Conservation (phyloP, 2,113 vertebrate genomes). For the Poecile atricapillus region DNA sequence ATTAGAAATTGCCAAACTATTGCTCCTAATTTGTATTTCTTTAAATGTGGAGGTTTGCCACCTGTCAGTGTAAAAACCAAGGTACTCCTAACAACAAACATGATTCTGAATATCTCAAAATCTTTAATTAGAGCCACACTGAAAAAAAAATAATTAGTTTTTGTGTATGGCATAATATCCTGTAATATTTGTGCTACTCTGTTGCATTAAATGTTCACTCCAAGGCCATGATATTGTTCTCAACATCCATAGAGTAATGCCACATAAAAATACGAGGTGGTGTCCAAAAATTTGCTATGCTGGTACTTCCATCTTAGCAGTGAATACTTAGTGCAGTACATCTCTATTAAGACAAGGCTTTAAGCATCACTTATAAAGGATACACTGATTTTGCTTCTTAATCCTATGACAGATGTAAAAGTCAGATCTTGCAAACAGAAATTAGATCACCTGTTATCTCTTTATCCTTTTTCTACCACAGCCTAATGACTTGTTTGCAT, state of each 20-base stretch:
- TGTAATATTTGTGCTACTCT: neutral
- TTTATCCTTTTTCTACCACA: neutral
- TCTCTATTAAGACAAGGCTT: neutral
- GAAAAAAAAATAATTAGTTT: neutral
- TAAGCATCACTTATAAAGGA: neutral
- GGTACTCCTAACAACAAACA: neutral
- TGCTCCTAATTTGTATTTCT: neutral
- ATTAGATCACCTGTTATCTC: neutral
- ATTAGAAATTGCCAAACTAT: neutral
- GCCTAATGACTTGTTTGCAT: constrained; percentile 25
- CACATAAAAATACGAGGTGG: neutral
- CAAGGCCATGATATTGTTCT: neutral
- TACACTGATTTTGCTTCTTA: neutral
- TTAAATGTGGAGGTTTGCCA: neutral
- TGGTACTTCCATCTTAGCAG: neutral
- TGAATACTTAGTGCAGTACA: neutral
- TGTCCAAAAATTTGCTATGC: neutral
- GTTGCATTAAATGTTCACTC: neutral
- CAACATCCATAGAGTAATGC: neutral
- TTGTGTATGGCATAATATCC: neutral
- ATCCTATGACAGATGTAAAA: neutral
- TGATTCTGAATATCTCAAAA: neutral
- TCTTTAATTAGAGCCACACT: neutral
- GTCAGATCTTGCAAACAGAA: neutral
- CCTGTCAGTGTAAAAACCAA: neutral